Evolutionary conservation across 2,113 vertebrate species (phyloP).

Genomic region (Polyodon spathula): DNA sequence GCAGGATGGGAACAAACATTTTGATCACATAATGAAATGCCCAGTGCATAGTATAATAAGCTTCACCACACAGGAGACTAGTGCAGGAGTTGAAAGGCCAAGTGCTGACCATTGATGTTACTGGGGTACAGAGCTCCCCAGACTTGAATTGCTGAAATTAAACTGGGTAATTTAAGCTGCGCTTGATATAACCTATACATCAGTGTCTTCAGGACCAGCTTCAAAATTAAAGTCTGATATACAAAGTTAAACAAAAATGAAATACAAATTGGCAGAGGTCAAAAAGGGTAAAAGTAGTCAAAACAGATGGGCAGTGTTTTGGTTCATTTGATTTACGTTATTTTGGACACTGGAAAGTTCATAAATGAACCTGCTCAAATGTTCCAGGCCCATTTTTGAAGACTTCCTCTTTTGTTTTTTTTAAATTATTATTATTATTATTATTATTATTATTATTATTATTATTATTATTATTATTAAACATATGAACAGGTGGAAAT

Average conservation of each 20-base stretch:
- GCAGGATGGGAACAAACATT: too few relatives aligned
- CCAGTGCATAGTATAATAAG: too few relatives aligned
- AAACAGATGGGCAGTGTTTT: conserved; percentile 63
- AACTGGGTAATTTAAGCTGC: conserved; percentile 63
- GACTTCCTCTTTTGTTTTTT: neutral
- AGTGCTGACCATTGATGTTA: conserved; percentile 41
- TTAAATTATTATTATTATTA: too few relatives aligned
- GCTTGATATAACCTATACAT: conserved; percentile 71
- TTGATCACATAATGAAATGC: too few relatives aligned
- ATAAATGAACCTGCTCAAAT: conserved; percentile 25
- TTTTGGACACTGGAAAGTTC: conserved; percentile 45
- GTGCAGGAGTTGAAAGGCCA: conserved; percentile 43
- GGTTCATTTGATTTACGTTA: conserved; percentile 70
- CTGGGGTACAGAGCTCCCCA: conserved; percentile 44
- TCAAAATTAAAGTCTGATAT: conserved; percentile 80
- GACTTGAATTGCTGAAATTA: conserved; percentile 51
- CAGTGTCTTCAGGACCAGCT: conserved; percentile 66
- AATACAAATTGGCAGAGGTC: conserved; percentile 95
- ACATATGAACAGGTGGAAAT: too few relatives aligned
- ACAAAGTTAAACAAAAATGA: conserved; percentile 76
- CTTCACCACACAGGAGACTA: too few relatives aligned
- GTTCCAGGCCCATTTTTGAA: conserved; percentile 11
- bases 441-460: too few relatives aligned
- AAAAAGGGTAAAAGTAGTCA: conserved; percentile 70
- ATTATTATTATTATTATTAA: too few relatives aligned